These are phyloP conservation scores for Galagoides demidoff DNA, from an alignment of 2,797 vertebrate genomes.

Conservation along the genomic window DNA sequence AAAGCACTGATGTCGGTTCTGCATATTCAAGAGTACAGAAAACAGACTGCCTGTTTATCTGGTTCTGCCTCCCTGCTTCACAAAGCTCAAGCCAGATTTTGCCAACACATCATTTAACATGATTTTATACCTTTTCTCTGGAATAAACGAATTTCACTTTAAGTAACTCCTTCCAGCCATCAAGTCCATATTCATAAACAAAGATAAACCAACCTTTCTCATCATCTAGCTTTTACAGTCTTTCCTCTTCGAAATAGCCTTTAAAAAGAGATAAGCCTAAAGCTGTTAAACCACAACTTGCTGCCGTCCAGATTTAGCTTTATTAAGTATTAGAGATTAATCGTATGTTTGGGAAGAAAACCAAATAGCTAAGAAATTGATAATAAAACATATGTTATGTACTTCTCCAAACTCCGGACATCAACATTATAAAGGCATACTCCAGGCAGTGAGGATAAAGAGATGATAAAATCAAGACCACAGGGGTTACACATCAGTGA, in stretches of 20 bases:
- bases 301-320: neutral
- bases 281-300: neutral
- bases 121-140: neutral
- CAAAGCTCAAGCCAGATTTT: neutral
- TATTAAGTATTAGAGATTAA: neutral
- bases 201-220: neutral
- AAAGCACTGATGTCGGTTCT: neutral
- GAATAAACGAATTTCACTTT: neutral
- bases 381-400: neutral
- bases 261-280: neutral
- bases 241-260: neutral
- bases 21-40: neutral
- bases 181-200: neutral
- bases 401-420: neutral
- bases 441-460: neutral
- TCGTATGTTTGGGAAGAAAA: neutral
- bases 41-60: neutral
- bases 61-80: neutral
- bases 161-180: neutral
- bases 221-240: neutral
- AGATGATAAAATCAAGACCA: neutral
- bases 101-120: neutral
- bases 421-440: neutral
- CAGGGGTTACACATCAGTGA: neutral
- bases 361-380: neutral